Base-by-base conservation (phyloP, 2,888 invertebrate genomes). In the Cheiracanthium punctorium region DNA sequence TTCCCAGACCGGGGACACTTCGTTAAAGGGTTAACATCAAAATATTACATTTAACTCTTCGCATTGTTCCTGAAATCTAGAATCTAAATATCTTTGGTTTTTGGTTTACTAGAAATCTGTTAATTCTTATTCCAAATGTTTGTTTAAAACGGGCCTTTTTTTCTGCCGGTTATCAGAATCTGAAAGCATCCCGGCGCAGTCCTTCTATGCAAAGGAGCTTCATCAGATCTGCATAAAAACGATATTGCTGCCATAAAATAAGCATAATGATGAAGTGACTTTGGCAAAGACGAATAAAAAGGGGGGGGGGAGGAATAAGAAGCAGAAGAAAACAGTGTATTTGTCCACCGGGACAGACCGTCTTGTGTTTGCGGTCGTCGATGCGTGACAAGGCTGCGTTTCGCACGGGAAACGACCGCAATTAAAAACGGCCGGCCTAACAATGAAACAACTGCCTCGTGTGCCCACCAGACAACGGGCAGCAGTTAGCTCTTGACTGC, bases 401-500 rank as follows among this genome's bases (percentile, higher is more conserved):
- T 82, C 82, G 82, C 82, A 82, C 76, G 82, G 82, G 82, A 82
- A 76, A 70, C 72, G 43, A 29, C 48, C 74, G 67, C 74, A 81
- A 81, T 81, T 81, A 81, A 69, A 41, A 69, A 69, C 30, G 29
- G 65, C 33, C 43, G 32, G 10, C 43, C 58, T 48, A 69, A 81
- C 73, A 74, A 80, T 73, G 73, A 73, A 73, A 67, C 64, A 33
- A 58, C 58, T 58, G 58, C 58, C 58, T 58, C 58, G 58, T 58
- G 58, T 58, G 58, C 24, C 58, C 8, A 58, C 5, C 4, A 58
- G 58, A 24, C 58, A 58, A 4, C 4, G 4, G 20, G 24, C 8
- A 5, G 24, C 58, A 58, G 20, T 58, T 58, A 58, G 5, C 24
- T 20, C 17, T 58, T 17, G 20, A 24, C 24, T 58, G 58, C 24